Conservation (phyloP, 1,140 invertebrate species). For the Lordiphosa clarofinis region DNA sequence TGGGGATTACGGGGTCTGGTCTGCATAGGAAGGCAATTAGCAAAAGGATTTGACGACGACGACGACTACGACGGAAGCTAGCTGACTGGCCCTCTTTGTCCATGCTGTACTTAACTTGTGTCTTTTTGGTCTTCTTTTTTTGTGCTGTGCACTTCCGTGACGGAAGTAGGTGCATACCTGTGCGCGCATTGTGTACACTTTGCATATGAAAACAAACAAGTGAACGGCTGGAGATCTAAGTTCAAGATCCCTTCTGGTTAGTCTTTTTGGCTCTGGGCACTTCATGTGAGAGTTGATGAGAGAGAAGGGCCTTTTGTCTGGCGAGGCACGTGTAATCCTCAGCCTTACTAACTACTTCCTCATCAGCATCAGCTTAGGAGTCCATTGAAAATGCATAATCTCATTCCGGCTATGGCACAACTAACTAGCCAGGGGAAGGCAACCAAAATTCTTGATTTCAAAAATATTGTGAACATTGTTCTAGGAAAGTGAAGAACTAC, state of each 20-base stretch:
- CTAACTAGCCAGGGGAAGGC: too few species aligned
- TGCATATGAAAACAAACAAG: slow-evolving; percentile 51
- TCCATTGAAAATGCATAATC: not conserved
- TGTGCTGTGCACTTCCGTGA: slow-evolving; percentile 36
- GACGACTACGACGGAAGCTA: slow-evolving; percentile 60
- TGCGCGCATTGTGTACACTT: slow-evolving; percentile 37
- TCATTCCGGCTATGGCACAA: slow-evolving; percentile 1
- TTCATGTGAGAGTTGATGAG: too few species aligned
- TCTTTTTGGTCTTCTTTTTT: slow-evolving; percentile 41
- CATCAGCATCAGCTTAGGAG: slow-evolving; percentile 55
- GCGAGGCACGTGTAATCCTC: too few species aligned
- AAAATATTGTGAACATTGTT: too few species aligned
- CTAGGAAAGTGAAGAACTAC: too few species aligned
- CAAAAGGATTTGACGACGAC: slow-evolving; percentile 57
- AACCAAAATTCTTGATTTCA: too few species aligned
- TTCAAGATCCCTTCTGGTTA: slow-evolving; percentile 13
- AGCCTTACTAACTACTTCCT: slow-evolving; percentile 53
- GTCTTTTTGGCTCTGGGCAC: slow-evolving; percentile 37
- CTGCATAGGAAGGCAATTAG: slow-evolving; percentile 69
- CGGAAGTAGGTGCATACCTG: slow-evolving; percentile 29
- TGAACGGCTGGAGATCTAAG: slow-evolving; percentile 14
- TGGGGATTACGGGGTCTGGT: slow-evolving; percentile 26
- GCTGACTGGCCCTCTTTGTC: slow-evolving; percentile 18
- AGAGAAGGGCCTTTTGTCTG: too few species aligned
- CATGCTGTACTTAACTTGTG: slow-evolving; percentile 62